These are phyloP conservation scores for Probaryconus sp. DNA, from an alignment of 1,140 invertebrate genomes.

Conservation along the genomic window DNA sequence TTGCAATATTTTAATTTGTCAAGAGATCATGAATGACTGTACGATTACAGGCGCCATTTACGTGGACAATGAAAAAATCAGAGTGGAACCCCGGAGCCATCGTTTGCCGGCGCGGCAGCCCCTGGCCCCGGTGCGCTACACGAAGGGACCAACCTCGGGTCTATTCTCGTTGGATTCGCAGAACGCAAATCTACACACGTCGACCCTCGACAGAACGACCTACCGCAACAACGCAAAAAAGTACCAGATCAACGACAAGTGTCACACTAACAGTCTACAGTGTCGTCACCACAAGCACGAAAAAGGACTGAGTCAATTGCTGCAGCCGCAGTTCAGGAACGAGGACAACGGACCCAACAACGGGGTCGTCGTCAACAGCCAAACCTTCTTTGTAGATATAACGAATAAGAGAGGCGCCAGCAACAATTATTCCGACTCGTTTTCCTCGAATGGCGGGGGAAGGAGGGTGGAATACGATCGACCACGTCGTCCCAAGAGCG, in stretches of 20 bases:
- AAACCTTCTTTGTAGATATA: conserved; percentile 63
- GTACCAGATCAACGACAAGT: conserved; percentile 62
- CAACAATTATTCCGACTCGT: conserved; percentile 57
- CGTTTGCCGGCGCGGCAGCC: conserved; percentile 63
- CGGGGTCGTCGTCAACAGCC: conserved; percentile 52
- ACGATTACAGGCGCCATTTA: conserved; percentile 64
- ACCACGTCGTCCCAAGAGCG: conserved; percentile 70
- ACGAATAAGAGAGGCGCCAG: conserved; percentile 62
- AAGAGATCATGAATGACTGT: no score
- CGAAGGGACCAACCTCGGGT: conserved; percentile 59
- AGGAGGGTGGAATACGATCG: conserved; percentile 51
- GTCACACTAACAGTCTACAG: conserved; percentile 60
- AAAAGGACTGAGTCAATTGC: conserved; percentile 46
- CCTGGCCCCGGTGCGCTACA: conserved; percentile 41
- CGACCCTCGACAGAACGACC: conserved; percentile 71
- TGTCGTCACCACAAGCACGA: conserved; percentile 50
- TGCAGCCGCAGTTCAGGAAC: conserved; percentile 20
- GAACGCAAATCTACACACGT: conserved; percentile 66
- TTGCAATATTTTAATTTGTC: no score
- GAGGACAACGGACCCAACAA: conserved; percentile 29
- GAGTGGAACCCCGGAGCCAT: conserved; percentile 72
- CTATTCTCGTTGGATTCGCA: conserved; percentile 59
- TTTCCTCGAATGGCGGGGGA: conserved; percentile 68
- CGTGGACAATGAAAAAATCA: conserved; percentile 67
- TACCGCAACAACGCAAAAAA: conserved; percentile 70